Percentiles rank a stretch among this genome's conserved stretches.
phyloP scores from a whole-genome alignment of 30 jellyfish, hydroid and myxozoan genomes.

The Pseudorhiza aurosa region DNA sequence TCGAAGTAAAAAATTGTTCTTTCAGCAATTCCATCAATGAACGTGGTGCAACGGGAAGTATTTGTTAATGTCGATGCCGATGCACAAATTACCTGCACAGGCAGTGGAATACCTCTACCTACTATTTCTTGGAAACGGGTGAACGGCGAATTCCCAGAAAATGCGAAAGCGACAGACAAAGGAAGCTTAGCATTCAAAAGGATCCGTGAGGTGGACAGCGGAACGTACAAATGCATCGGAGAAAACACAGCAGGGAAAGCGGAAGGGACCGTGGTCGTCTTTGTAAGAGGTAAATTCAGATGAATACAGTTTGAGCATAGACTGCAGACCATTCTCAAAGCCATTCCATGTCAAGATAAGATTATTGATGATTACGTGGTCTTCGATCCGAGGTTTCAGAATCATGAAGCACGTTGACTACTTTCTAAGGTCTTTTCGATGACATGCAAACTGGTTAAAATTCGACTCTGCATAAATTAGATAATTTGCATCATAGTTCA shows the following conservation, averaged over 20 bases:
- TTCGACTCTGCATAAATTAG: no score
- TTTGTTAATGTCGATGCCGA: not conserved
- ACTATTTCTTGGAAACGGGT: conserved; percentile 5
- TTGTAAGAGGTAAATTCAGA: conserved; percentile 10
- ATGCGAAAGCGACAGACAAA: not conserved
- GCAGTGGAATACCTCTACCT: conserved; percentile 13
- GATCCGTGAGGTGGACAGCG: not conserved
- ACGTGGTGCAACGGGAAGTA: not conserved
- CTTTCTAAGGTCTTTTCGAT: no score
- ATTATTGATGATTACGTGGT: no score
- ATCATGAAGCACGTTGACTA: no score
- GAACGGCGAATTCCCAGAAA: not conserved
- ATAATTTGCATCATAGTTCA: no score
- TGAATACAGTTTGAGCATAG: not conserved
- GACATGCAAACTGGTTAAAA: no score
- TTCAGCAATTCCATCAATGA: not conserved
- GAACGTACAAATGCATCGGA: conserved; percentile 15
- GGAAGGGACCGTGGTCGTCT: not conserved
- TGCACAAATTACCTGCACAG: conserved; percentile 3
- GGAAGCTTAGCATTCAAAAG: conserved; percentile 2
- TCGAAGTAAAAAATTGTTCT: not conserved
- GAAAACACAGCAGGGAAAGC: conserved; percentile 23
- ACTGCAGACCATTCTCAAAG: no score
- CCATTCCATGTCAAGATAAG: no score
- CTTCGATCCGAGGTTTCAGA: no score